Evolutionary conservation across 2,888 invertebrate species (phyloP).

Genomic region (Cordylochernes scorpioides): DNA sequence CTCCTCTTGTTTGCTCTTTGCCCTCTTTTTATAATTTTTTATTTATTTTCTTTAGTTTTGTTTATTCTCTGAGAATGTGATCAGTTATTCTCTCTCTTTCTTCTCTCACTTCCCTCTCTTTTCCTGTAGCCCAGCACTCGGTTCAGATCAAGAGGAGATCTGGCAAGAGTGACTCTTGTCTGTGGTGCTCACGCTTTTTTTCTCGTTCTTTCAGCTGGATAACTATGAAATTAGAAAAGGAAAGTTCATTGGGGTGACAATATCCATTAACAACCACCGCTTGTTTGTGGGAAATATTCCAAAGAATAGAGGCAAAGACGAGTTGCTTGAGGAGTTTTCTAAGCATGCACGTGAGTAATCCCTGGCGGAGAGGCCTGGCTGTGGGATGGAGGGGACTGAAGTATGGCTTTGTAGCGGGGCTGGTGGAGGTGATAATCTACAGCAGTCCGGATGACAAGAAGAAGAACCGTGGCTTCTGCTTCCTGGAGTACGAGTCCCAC

Average conservation of each 20-base stretch:
- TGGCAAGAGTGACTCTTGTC: too few relatives aligned
- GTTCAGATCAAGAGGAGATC: too few relatives aligned
- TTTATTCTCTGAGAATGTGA: too few relatives aligned
- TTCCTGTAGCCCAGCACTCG: too few relatives aligned
- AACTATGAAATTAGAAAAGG: slow-evolving; percentile 93
- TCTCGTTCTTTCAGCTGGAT: slow-evolving; percentile 14
- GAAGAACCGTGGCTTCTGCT: slow-evolving; percentile 98
- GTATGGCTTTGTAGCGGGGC: slow-evolving; percentile 66
- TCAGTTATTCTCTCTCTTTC: too few relatives aligned
- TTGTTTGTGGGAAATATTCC: slow-evolving; percentile 99
- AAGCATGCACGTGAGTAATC: slow-evolving; percentile 98
- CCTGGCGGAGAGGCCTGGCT: too few relatives aligned
- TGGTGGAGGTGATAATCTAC: slow-evolving; percentile 96
- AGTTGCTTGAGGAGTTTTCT: slow-evolving; percentile 99
- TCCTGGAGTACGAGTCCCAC: slow-evolving; percentile 97
- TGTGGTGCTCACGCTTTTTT: too few relatives aligned
- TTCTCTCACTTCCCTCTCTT: too few relatives aligned
- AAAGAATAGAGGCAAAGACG: slow-evolving; percentile 99
- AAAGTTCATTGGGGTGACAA: slow-evolving; percentile 99
- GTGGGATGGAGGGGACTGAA: too few relatives aligned
- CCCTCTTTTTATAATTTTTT: too few relatives aligned
- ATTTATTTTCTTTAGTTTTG: too few relatives aligned
- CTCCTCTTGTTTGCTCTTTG: too few relatives aligned
- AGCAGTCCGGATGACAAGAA: slow-evolving; percentile 96
- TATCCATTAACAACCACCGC: slow-evolving; percentile 99